Evolutionary conservation across 2,888 invertebrate genomes (phyloP), one percentile per base, ranked within the genome.

Genomic region (Rhamnusium bicolor): DNA sequence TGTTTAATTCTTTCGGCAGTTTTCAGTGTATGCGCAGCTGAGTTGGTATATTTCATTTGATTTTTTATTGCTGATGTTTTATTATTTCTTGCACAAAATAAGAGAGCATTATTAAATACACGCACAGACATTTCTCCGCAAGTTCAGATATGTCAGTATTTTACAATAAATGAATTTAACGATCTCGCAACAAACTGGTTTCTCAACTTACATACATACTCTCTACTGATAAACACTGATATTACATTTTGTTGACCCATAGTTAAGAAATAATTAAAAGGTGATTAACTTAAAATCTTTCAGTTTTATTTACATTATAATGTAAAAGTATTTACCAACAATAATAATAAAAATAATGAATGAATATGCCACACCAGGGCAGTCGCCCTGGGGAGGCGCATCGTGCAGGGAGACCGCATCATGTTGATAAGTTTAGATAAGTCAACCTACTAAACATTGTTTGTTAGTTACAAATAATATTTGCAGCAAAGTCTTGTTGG

Each of bases 1-100:
- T 73, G 70, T 66, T 79, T 81, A 32, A 83, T 81, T 79, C 89
- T 83, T 67, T 89, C 86, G 77, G 88, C 88, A 12, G 86, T 86
- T 69, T 83, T 84, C 14, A 86, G 73, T 16, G 84, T 83, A 71
- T 86, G 85, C 10, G 83, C 76, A 5, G 79, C 78, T 12, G 80
- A 78, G 62, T 67, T 72, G 7, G 72, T 49, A 58, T 65, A 65
- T 58, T 24, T 69, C 14, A 51, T 12, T 40, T 27, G 18, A 53
- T 53, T 24, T 18, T 40, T 71, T 10, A 24, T 10, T 8, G n/a
- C 68, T 69, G 12, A 62, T 61, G 60, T 47, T 67, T 56, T 67
- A 1, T 10, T 32, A 53, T 8, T 32, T 56, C 49, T 74, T 19
- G 66, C 46, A 46, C 19, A 67, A 16, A 68, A 56, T 8, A 67